These are phyloP conservation scores for Coturnix japonica DNA, from an alignment of 2,113 vertebrate species.

Conservation along the genomic window DNA sequence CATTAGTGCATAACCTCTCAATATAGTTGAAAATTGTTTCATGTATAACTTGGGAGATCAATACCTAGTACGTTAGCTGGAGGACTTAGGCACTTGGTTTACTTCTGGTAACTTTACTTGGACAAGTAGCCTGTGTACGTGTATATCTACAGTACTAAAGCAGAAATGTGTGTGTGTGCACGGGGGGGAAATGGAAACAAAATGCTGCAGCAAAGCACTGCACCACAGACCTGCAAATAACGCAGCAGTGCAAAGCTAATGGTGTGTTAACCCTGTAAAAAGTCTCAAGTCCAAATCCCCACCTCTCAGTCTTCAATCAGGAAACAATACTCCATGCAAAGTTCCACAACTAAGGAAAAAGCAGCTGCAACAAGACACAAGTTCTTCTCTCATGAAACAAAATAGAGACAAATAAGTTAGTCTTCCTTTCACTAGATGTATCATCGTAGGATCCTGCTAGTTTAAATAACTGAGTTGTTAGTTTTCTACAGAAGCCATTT, in stretches of 20 bases:
- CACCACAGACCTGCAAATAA: slow-evolving; percentile 77
- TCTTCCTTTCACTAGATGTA: slow-evolving; percentile 82
- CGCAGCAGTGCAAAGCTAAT: slow-evolving; percentile 75
- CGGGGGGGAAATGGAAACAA: slow-evolving; percentile 36
- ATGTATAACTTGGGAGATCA: slow-evolving; percentile 73
- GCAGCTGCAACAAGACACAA: slow-evolving; percentile 80
- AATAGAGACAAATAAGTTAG: slow-evolving; percentile 83
- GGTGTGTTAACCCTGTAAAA: slow-evolving; percentile 81
- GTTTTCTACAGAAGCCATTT: slow-evolving; percentile 83
- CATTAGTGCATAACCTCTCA: slow-evolving; percentile 77
- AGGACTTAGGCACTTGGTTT: slow-evolving; percentile 84
- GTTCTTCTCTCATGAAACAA: slow-evolving; percentile 79
- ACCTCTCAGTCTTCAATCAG: slow-evolving; percentile 74
- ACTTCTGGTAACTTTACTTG: slow-evolving; percentile 74
- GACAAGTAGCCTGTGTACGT: slow-evolving; percentile 77
- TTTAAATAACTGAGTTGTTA: slow-evolving; percentile 84
- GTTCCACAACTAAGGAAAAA: slow-evolving; percentile 80
- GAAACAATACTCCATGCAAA: slow-evolving; percentile 77
- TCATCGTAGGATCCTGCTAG: slow-evolving; percentile 83
- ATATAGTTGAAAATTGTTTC: slow-evolving; percentile 67
- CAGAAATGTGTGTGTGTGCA: slow-evolving; percentile 45
- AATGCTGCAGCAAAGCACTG: slow-evolving; percentile 79
- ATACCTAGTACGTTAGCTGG: slow-evolving; percentile 77
- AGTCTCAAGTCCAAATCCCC: slow-evolving; percentile 76
- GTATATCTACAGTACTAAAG: slow-evolving; percentile 72